Percentiles rank a stretch among this genome's conserved stretches.
These are phyloP conservation scores for Maniola jurtina DNA, from an alignment of 1,140 invertebrate species.

Conservation along the genomic window DNA sequence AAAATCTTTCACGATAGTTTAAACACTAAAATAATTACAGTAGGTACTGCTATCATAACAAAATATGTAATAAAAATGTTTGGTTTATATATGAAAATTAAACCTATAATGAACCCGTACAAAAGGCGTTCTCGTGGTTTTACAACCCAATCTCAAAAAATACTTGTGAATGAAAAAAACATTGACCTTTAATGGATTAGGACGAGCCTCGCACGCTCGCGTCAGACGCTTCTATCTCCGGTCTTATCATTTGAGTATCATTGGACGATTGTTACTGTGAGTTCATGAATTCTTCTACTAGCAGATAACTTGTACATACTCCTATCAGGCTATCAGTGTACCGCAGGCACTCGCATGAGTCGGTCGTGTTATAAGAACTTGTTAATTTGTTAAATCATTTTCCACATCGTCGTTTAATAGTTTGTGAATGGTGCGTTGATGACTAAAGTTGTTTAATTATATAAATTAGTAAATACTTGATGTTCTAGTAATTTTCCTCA, in stretches of 20 bases:
- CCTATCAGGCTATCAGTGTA: constrained; percentile 41
- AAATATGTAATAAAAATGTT: too few relatives aligned
- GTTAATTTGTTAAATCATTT: background rate
- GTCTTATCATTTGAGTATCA: constrained; percentile 57
- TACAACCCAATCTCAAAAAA: background rate
- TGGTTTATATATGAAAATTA: too few relatives aligned
- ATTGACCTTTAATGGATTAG: constrained; percentile 7
- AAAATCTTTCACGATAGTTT: too few relatives aligned
- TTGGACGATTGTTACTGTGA: constrained; percentile 32
- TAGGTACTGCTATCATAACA: too few relatives aligned
- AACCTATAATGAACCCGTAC: too few relatives aligned
- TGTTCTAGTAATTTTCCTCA: constrained; percentile 33
- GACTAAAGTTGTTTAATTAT: constrained; percentile 1
- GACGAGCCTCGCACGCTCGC: background rate
- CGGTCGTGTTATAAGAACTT: constrained; percentile 24
- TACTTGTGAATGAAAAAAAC: constrained; percentile 1
- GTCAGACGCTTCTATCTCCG: constrained; percentile 31
- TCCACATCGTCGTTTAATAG: background rate
- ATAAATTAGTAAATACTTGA: background rate
- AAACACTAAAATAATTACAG: too few relatives aligned
- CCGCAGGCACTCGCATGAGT: constrained; percentile 29
- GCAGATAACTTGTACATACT: background rate
- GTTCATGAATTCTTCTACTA: constrained; percentile 21
- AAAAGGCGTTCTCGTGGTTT: too few relatives aligned
- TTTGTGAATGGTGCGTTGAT: constrained; percentile 16